phyloP scores from a whole-genome alignment of 2,113 vertebrate genomes.

The Podilymbus podiceps region DNA sequence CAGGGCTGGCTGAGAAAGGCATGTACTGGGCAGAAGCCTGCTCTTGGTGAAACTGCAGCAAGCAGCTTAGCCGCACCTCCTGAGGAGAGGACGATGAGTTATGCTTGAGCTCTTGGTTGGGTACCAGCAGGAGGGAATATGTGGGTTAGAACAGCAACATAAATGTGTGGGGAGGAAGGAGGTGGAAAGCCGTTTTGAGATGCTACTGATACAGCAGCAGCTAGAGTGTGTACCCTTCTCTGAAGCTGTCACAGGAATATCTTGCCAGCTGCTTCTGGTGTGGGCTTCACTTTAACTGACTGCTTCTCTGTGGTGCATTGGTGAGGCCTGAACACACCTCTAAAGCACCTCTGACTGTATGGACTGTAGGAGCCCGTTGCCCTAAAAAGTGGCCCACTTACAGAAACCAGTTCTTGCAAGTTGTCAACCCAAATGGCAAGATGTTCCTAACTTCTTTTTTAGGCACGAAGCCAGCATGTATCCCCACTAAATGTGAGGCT shows the following conservation, averaged over 20 bases:
- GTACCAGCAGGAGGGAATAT: neutral
- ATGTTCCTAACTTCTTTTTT: neutral
- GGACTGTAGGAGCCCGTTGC: neutral
- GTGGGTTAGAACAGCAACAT: neutral
- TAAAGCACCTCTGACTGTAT: neutral
- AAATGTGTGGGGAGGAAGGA: constrained; percentile 4
- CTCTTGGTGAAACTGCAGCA: neutral
- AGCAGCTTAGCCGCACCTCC: neutral
- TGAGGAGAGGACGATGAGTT: neutral
- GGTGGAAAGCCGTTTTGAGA: constrained; percentile 21
- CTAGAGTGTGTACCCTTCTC: neutral
- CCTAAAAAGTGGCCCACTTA: neutral
- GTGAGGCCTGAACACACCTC: neutral
- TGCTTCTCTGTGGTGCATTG: neutral
- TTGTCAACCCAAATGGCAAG: neutral
- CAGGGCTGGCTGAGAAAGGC: neutral
- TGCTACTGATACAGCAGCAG: neutral
- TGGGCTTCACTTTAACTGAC: neutral
- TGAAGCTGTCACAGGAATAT: neutral
- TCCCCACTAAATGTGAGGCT: neutral
- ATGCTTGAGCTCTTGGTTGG: constrained; percentile 12
- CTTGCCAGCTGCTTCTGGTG: constrained; percentile 4
- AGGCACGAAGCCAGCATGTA: neutral
- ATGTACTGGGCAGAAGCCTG: constrained; percentile 1
- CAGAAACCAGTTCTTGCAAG: neutral